Base-by-base conservation (phyloP, 2,888 invertebrate genomes). In the Phengaris alcon region DNA sequence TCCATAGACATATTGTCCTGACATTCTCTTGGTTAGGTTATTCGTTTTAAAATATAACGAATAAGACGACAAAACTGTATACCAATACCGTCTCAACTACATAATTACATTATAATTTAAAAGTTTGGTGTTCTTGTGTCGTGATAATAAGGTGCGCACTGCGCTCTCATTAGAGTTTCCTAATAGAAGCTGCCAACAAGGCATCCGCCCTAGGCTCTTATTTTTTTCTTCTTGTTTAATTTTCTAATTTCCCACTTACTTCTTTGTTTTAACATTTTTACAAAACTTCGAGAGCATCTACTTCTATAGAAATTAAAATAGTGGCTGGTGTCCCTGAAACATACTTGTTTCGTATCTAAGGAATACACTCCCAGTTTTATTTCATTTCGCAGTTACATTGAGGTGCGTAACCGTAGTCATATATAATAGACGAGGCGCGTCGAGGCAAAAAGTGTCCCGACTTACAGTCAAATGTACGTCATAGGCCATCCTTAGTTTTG, bases 91-190 rank as follows among this genome's bases (percentile, higher is more conserved):
- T 70, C 22, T 48, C 22, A 70, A 70, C 48, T 48, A 70, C 82
- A 80, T 86, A 87, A 89, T 88, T 85, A 85, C 82, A 86, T 88
- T 85, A 86, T 44, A 64, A 64, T 64, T 64, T 13, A 7, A 35
- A 13, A 44, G 64, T 12, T 44, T 5, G 35, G 2, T 35, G 13
- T 35, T 35, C 57, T 22, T 51, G 52, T n/a, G 64, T 68, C 64
- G 64, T 8, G 81, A 83, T 84, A 84, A 84, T 84, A 84, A 84
- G 81, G 82, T 83, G 82, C 82, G 35, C 35, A 35, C 35, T 35
- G 35, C 35, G 35, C 35, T 35, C 48, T 48, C 6, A 8, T 48
- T 88, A 86, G 87, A 87, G 83, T 87, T 85, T 77, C 80, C 84
- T 83, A 84, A 85, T 84, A 81, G 82, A 79, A 81, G 80, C 83